Base-by-base conservation (phyloP, 2,113 vertebrate genomes). In the Chamaetylas fuelleborni region DNA sequence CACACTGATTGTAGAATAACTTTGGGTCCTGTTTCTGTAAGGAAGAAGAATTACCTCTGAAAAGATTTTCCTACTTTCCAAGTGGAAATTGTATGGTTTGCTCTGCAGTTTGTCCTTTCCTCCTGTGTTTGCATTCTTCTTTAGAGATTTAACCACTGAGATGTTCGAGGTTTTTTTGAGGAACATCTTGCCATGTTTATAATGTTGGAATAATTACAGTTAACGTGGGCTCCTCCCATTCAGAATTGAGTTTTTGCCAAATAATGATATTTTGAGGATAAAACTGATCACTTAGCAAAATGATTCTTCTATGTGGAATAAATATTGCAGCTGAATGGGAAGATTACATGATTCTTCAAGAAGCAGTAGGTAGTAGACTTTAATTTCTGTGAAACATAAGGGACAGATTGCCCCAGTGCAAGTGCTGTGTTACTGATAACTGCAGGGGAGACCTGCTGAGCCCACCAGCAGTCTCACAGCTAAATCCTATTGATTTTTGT, bases 61-160 rank as follows among this genome's bases (percentile, higher is more conserved):
- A 93, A 67, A 95, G 64, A 58, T 88, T 89, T 88, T 91, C 40
- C 93, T 90, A 1, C 45, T 88, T 91, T 94, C 62, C 76, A 73
- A 0, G 36, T 90, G 38, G 67, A 89, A 66, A 15, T 62, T 91
- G 36, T 56, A 7, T 88, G 25, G 29, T 50, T 87, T 81, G 72
- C 82, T 25, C 66, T 80, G 66, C 81, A 56, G 26, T 71, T 87
- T 88, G 40, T 83, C 70, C 47, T 85, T 93, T 81, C 70, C 66
- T 88, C 38, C 60, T 69, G 34, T 57, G 42, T 53, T 67, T 6
- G 5, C 45, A 50, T 88, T 38, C n/a, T 85, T 4, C 74, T 90
- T 62, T 19, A 69, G 66, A 76, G n/a, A 19, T 82, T 84, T 85
- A 82, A 62, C 54, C 36, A 54, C 71, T 66, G 66, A 91, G 65